Percentiles rank a stretch among this genome's conserved stretches.
These are phyloP conservation scores for Pseudomyrmex dendroicus DNA, from an alignment of 1,140 invertebrate species.

Conservation along the genomic window DNA sequence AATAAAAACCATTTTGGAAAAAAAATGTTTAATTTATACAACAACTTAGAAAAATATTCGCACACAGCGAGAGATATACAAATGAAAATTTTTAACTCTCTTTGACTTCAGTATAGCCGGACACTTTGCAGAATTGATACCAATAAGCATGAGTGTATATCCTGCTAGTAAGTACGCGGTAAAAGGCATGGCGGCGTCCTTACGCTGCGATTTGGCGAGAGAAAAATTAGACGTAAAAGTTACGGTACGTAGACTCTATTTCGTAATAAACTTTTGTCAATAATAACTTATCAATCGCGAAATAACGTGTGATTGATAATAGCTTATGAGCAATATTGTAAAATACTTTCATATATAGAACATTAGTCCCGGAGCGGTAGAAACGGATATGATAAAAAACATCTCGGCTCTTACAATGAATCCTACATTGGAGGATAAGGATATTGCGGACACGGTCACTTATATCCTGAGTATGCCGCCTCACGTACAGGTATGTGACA, in stretches of 20 bases:
- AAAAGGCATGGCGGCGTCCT: conserved; percentile 85
- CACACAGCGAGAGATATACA: too few relatives aligned
- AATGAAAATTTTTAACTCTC: background rate
- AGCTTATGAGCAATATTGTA: too few relatives aligned
- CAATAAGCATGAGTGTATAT: conserved; percentile 78
- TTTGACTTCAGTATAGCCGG: conserved; percentile 46
- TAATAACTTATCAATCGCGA: background rate
- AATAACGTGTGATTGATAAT: too few relatives aligned
- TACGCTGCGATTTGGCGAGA: conserved; percentile 85
- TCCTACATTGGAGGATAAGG: conserved; percentile 81
- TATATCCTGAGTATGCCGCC: conserved; percentile 87
- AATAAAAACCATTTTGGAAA: background rate
- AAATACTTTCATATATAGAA: too few relatives aligned
- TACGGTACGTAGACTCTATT: conserved; percentile 70
- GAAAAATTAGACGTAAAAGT: conserved; percentile 61
- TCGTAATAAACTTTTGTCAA: background rate
- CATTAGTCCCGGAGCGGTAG: conserved; percentile 41
- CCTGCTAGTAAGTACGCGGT: conserved; percentile 87
- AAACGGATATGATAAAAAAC: conserved; percentile 82
- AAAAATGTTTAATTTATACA: too few relatives aligned
- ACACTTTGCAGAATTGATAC: conserved; percentile 9
- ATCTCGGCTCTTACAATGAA: conserved; percentile 61
- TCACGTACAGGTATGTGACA: conserved; percentile 85
- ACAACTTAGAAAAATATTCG: too few relatives aligned
- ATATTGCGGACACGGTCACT: conserved; percentile 87